Evolutionary conservation across 2,888 invertebrate species (phyloP).

Genomic region (Horisme vitalbata): DNA sequence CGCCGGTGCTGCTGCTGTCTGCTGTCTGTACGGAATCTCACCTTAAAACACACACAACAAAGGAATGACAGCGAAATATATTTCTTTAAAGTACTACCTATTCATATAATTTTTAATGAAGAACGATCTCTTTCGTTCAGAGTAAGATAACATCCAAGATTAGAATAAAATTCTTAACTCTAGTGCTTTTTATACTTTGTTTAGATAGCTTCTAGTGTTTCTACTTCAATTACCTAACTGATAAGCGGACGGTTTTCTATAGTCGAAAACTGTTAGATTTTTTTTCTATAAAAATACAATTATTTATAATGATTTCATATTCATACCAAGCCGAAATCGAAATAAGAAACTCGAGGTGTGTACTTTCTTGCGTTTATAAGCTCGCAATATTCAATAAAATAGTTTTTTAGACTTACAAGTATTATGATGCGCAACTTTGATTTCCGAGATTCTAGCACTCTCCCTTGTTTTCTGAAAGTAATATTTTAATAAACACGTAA

Average conservation of each 20-base stretch:
- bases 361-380: not conserved
- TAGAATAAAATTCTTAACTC: slow-evolving; percentile 17
- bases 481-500: not conserved
- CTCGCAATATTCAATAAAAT: not conserved
- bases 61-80: slow-evolving; percentile 35
- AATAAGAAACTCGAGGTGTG: slow-evolving; percentile 2
- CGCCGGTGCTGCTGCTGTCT: too few species aligned
- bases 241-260: slow-evolving; percentile 22
- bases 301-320: not conserved
- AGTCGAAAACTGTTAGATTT: not conserved
- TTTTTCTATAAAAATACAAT: slow-evolving; percentile 16
- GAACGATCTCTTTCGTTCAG: slow-evolving; percentile 3
- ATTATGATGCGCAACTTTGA: not conserved
- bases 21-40: too few species aligned
- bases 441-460: slow-evolving; percentile 3
- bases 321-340: too few species aligned
- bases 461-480: not conserved
- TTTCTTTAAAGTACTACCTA: slow-evolving; percentile 13
- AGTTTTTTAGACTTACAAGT: not conserved
- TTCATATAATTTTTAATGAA: not conserved
- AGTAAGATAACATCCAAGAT: slow-evolving; percentile 33
- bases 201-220: slow-evolving; percentile 9
- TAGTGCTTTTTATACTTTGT: slow-evolving; percentile 5
- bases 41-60: slow-evolving; percentile 25
- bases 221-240: slow-evolving; percentile 4